These are phyloP conservation scores for Ruditapes philippinarum DNA, from an alignment of 1,140 invertebrate species.

Conservation along the genomic window DNA sequence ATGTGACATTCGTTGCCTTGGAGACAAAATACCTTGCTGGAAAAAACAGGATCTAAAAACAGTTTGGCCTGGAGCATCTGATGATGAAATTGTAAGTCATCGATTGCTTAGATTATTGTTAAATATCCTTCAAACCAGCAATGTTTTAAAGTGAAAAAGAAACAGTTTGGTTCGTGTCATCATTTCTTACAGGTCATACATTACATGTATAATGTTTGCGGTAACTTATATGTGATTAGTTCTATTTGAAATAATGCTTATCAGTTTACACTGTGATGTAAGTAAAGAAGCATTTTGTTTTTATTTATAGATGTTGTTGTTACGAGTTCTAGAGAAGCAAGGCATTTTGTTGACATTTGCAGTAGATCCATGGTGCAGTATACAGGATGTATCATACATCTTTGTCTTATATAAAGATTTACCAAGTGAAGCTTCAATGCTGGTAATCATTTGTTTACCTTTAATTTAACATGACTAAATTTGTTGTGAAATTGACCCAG, in stretches of 20 bases:
- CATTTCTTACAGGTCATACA: too few species aligned
- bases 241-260: too few species aligned
- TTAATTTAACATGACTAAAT: too few species aligned
- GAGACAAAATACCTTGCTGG: constrained; percentile 46
- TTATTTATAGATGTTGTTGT: constrained; percentile 9
- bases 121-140: too few species aligned
- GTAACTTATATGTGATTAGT: too few species aligned
- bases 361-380: constrained; percentile 23
- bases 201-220: too few species aligned
- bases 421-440: background rate
- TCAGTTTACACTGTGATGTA: too few species aligned
- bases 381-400: constrained; percentile 54
- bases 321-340: background rate
- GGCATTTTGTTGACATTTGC: constrained; percentile 29
- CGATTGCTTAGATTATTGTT: too few species aligned
- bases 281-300: too few species aligned
- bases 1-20: constrained; percentile 48
- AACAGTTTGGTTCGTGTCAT: too few species aligned
- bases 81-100: background rate
- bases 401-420: constrained; percentile 45
- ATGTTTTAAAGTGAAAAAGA: too few species aligned
- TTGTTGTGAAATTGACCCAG: too few species aligned
- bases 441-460: constrained; percentile 34
- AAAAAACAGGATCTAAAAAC: constrained; percentile 26
- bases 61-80: background rate